Evolutionary conservation across 1,140 invertebrate species (phyloP).

Genomic region (Drosophila jambulina): DNA sequence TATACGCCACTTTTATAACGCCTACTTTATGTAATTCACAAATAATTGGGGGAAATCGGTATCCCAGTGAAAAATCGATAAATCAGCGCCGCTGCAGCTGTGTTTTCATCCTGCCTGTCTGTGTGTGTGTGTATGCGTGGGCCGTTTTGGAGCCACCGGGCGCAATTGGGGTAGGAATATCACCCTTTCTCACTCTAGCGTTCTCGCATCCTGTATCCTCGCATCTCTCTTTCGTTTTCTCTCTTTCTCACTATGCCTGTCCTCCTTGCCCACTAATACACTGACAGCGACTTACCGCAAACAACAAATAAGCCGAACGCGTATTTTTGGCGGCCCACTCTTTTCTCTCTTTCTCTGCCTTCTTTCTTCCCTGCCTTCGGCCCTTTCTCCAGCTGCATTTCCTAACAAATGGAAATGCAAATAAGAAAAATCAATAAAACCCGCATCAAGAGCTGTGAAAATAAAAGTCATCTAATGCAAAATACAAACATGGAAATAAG

Average conservation of each 20-base stretch:
- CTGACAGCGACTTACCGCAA: background rate
- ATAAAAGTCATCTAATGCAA: conserved; percentile 61
- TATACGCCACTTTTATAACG: conserved; percentile 4
- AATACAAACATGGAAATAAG: conserved; percentile 64
- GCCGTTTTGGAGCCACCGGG: conserved; percentile 59
- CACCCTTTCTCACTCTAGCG: conserved; percentile 8
- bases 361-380: conserved; percentile 1
- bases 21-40: conserved; percentile 69
- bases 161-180: conserved; percentile 64
- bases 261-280: background rate
- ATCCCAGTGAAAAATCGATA: conserved; percentile 74
- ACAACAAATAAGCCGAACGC: conserved; percentile 42
- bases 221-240: background rate
- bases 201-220: background rate
- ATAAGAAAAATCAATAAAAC: conserved; percentile 78
- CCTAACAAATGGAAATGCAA: conserved; percentile 41
- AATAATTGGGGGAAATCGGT: conserved; percentile 34
- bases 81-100: conserved; percentile 81
- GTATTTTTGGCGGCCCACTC: conserved; percentile 55
- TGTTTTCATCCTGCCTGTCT: conserved; percentile 27
- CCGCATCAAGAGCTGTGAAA: conserved; percentile 51
- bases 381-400: conserved; percentile 39
- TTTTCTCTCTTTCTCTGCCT: conserved; percentile 10
- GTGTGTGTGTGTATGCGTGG: conserved; percentile 59
- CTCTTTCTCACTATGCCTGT: background rate